Conservation (phyloP, 2,113 vertebrate species). For the Tetraodon nigroviridis region DNA sequence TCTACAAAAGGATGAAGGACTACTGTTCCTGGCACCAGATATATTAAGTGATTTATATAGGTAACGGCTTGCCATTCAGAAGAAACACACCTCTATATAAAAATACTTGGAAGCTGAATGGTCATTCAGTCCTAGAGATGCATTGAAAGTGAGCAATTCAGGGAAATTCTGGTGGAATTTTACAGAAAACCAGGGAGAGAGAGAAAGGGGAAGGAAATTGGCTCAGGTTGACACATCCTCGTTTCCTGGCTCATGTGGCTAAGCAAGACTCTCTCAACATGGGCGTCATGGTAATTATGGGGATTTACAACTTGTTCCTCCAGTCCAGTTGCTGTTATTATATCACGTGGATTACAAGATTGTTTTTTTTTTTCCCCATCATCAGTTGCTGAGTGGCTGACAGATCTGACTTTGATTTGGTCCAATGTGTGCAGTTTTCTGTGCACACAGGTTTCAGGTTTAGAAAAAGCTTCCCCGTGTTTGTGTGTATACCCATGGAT, state of each 20-base stretch:
- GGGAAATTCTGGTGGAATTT: constrained; percentile 23
- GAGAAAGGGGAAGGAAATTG: constrained; percentile 17
- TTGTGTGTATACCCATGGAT: constrained; percentile 29
- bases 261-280: constrained; percentile 40
- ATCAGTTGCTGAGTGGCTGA: neutral
- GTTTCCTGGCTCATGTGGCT: constrained; percentile 42
- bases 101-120: too few relatives aligned
- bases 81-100: too few relatives aligned
- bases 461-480: constrained; percentile 4
- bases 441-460: neutral
- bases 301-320: constrained; percentile 60
- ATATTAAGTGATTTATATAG: too few relatives aligned
- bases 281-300: constrained; percentile 56
- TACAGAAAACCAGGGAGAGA: neutral
- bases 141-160: constrained; percentile 10
- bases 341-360: constrained; percentile 16
- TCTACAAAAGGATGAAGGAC: too few relatives aligned
- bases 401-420: constrained; percentile 20
- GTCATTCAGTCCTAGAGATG: neutral
- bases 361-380: constrained; percentile 9
- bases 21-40: too few relatives aligned
- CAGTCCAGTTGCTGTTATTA: constrained; percentile 21
- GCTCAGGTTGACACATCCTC: constrained; percentile 48
- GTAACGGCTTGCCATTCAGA: too few relatives aligned
- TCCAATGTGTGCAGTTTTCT: neutral